Evolutionary conservation across 2,797 vertebrate species (phyloP).

Genomic region (Cygnus olor): DNA sequence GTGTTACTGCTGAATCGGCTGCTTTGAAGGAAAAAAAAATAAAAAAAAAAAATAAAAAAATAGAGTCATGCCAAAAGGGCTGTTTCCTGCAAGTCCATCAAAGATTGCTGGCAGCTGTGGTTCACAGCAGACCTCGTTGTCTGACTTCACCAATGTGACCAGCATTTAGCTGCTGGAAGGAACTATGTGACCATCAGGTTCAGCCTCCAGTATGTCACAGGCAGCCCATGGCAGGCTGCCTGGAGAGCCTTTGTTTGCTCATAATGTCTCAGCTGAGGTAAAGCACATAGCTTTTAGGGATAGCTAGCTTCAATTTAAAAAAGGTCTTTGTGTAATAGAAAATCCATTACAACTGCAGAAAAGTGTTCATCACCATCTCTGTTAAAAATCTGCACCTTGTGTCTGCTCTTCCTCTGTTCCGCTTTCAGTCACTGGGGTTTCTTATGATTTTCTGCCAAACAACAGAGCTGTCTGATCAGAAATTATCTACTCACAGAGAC

Average conservation of each 20-base stretch:
- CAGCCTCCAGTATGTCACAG: not conserved
- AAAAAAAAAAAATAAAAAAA: not conserved
- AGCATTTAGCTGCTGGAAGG: not conserved
- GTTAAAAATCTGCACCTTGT: conserved; percentile 12
- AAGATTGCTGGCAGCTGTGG: not conserved
- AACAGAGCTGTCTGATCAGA: conserved; percentile 26
- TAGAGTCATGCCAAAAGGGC: not conserved
- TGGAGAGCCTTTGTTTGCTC: not conserved
- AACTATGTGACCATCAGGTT: not conserved
- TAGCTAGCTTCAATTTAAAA: not conserved
- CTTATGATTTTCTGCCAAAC: not conserved
- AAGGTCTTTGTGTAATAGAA: not conserved
- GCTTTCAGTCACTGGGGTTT: not conserved
- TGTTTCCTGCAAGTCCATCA: conserved; percentile 13
- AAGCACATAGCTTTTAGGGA: not conserved
- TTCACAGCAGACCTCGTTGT: not conserved
- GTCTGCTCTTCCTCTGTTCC: conserved; percentile 10
- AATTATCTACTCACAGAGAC: conserved; percentile 13
- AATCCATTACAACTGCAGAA: conserved; percentile 9
- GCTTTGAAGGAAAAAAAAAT: not conserved
- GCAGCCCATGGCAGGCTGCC: not conserved
- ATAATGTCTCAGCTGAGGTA: not conserved
- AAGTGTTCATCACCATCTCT: not conserved
- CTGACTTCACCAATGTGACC: not conserved
- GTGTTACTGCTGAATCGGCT: conserved; percentile 8